Conservation (phyloP, 2,113 vertebrate species). For the Ammodramus savannarum region DNA sequence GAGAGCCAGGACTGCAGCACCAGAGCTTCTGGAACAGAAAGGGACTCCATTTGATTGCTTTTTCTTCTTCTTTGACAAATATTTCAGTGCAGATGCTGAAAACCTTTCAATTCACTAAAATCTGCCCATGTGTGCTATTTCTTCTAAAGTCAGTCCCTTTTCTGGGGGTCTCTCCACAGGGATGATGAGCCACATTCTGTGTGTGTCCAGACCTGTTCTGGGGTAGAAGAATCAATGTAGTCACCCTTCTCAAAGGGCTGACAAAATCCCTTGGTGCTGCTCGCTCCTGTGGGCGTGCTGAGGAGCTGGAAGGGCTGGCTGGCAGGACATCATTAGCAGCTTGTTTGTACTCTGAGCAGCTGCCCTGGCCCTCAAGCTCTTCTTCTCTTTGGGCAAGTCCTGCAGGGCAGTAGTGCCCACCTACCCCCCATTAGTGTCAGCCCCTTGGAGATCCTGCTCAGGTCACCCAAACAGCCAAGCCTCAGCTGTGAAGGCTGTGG, state of each 20-base stretch:
- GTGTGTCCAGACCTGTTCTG: neutral
- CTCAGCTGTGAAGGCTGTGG: neutral
- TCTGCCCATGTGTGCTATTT: neutral
- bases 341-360: neutral
- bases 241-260: neutral
- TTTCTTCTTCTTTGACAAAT: neutral
- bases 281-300: fast-evolving
- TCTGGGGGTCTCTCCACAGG: neutral
- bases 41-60: neutral
- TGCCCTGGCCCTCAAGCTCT: neutral
- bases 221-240: neutral
- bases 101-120: neutral
- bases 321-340: neutral
- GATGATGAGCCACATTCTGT: neutral
- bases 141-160: neutral
- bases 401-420: neutral
- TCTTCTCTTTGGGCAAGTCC: neutral
- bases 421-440: neutral
- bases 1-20: neutral
- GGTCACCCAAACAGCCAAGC: neutral
- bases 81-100: neutral
- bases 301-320: neutral
- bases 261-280: neutral
- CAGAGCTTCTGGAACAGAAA: neutral
- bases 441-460: neutral